Base-by-base conservation (phyloP, 2,113 vertebrate species). In the Rhinichthys klamathensis region DNA sequence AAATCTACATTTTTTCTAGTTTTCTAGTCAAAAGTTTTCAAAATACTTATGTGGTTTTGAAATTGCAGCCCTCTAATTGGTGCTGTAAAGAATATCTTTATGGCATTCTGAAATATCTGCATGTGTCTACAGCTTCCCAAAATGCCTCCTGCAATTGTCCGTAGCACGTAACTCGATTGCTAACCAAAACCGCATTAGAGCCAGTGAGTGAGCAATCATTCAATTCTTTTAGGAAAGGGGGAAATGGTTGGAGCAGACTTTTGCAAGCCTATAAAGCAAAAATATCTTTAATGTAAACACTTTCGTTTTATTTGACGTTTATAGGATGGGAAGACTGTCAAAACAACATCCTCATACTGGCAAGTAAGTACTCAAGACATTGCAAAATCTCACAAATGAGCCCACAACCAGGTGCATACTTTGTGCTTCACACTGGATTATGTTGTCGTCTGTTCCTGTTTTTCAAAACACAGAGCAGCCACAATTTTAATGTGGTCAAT, bases 311-410 rank as follows among this genome's bases (percentile, higher is more conserved):
- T 80, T 63, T 63, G 77, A 63, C 15, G 1, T 46, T 27, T 80
- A 80, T 80, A 30, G 58, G 58, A 44, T 80, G 78, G 78, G n/a
- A 11, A 46, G 23, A 27, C 13, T 80, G 77, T 80, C 78, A 63
- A 63, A 63, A 46, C 78, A 80, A 46, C 78, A 63, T 46, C 58
- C 38, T 63, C 35, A 79, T 25, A 63, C 58, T 79, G 56, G 38
- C 38, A 46, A 27, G 35, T 63, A 61, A 41, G 7, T 25, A 80
- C n/a, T n/a, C 32, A 58, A 41, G 58, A 7, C 30, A 60, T 1
- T 23, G 21, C 75, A 30, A 44, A 63, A 80, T 25, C 12, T 21
- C 41, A 79, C 35, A 61, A 61, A 79, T 61, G 54, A 61, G 54
- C 30, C 54, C 38, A 80, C 23, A 80, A 25, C 58, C 58, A 18